Evolutionary conservation across 2,888 invertebrate species (phyloP), one percentile per base, ranked within the genome.

Genomic region (Hymenopus coronatus): DNA sequence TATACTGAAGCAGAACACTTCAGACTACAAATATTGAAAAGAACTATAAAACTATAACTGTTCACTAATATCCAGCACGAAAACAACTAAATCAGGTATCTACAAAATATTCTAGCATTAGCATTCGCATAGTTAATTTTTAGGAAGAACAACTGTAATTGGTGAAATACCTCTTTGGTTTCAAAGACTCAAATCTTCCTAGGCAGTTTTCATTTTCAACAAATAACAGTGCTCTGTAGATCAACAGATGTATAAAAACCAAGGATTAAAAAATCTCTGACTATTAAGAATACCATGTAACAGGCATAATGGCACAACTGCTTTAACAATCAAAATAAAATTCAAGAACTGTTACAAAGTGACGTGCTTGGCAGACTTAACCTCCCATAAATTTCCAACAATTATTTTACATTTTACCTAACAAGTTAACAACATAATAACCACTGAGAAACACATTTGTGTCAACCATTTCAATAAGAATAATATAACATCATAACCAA

Each of bases 31-130:
- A 89, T 33, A 89, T 88, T 87, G 54, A 89, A 89, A 90, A 89
- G 85, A 90, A 90, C 89, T 88, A 90, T 85, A 90, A 89, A 90
- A 89, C 89, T 90, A 90, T 30, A 88, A 30, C 83, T 82, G 87
- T 85, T 54, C 54, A 30, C 89, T 89, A 89, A 33, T 83, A 83
- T 84, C 89, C 87, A 89, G n/a, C n/a, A 87, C 87, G 54, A 84
- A 87, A 88, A 87, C 83, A 84, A 87, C 40, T 88, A 89, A 88
- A 90, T 88, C 88, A 88, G 85, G 84, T 85, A 81, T 88, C 89
- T 87, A 87, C 82, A n/a, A 30, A 87, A 84, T 54, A 87, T 84
- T 87, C 90, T 89, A 90, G 54, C 46, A 84, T 81, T 85, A 89
- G 30, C 28, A 88, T 89, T 88, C 84, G 89, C 88, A 87, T 33